These are phyloP conservation scores for Phainopepla nitens DNA, from an alignment of 2,113 vertebrate genomes.

Conservation along the genomic window DNA sequence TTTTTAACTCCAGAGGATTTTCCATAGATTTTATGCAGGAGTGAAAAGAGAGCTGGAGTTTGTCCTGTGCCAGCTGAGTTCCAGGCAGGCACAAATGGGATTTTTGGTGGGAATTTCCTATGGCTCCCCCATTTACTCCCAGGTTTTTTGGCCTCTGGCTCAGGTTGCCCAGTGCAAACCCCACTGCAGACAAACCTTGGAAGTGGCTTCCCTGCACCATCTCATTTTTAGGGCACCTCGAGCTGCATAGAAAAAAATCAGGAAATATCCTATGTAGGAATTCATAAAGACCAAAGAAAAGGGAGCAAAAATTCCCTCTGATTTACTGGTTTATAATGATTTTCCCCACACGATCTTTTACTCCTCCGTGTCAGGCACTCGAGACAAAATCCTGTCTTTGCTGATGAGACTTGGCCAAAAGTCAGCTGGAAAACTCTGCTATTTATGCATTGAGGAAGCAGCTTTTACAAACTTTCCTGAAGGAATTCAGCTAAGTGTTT, in stretches of 20 bases:
- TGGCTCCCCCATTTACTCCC: background rate
- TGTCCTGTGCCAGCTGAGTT: background rate
- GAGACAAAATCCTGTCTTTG: background rate
- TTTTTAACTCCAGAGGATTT: background rate
- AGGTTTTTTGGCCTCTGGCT: background rate
- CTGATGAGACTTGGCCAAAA: background rate
- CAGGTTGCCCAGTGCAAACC: background rate
- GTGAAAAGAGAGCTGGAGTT: background rate
- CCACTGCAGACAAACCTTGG: background rate
- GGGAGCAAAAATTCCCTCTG: background rate
- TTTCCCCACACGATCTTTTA: background rate
- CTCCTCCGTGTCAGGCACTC: background rate
- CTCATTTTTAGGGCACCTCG: background rate
- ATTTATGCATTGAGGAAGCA: conserved; percentile 3
- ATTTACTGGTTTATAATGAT: background rate
- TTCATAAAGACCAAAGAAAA: background rate
- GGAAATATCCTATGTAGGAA: background rate
- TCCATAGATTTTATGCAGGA: background rate
- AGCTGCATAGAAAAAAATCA: background rate
- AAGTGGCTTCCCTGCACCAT: background rate
- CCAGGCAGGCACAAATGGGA: background rate
- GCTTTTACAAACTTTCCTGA: background rate
- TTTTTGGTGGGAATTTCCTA: background rate
- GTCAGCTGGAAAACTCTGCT: background rate
- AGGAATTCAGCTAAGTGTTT: background rate